Evolutionary conservation across 2,113 vertebrate genomes (phyloP).

Genomic region (Nothobranchius kuhntae): DNA sequence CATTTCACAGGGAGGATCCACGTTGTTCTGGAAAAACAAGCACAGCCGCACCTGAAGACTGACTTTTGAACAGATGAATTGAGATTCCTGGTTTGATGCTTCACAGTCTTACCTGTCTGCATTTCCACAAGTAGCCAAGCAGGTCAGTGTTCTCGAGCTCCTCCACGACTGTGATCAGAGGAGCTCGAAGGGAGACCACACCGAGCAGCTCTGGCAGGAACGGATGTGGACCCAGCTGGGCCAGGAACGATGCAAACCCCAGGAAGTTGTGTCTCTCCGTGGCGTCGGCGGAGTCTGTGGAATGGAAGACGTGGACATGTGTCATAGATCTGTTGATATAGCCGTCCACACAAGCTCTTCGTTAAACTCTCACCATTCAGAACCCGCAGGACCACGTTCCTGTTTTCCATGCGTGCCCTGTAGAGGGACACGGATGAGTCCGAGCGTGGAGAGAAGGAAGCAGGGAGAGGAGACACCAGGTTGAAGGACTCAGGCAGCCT

Average conservation of each 20-base stretch:
- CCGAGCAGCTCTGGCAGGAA: slow-evolving; percentile 81
- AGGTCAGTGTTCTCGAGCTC: slow-evolving; percentile 81
- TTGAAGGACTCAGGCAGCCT: slow-evolving; percentile 80
- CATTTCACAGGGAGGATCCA: slow-evolving; percentile 70
- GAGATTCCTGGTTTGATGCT: background rate
- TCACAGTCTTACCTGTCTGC: slow-evolving; percentile 67
- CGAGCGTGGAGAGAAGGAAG: slow-evolving; percentile 66
- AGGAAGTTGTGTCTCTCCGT: slow-evolving; percentile 76
- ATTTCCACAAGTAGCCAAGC: slow-evolving; percentile 79
- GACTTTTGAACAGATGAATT: background rate
- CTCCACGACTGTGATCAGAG: slow-evolving; percentile 79
- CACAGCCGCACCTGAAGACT: background rate
- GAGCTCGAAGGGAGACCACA: slow-evolving; percentile 76
- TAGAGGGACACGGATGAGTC: slow-evolving; percentile 71
- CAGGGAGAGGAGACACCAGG: slow-evolving; percentile 67
- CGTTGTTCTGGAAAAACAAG: slow-evolving; percentile 58
- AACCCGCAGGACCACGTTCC: slow-evolving; percentile 80
- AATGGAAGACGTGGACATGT: background rate
- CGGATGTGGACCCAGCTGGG: slow-evolving; percentile 80
- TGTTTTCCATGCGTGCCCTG: slow-evolving; percentile 79
- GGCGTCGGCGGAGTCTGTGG: slow-evolving; percentile 73
- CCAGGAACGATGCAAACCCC: slow-evolving; percentile 79
- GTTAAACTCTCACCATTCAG: slow-evolving; percentile 70
- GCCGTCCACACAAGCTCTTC: background rate
- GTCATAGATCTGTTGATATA: background rate